Evolutionary conservation across 2,113 vertebrate genomes (phyloP).

Genomic region (Meriones unguiculatus): DNA sequence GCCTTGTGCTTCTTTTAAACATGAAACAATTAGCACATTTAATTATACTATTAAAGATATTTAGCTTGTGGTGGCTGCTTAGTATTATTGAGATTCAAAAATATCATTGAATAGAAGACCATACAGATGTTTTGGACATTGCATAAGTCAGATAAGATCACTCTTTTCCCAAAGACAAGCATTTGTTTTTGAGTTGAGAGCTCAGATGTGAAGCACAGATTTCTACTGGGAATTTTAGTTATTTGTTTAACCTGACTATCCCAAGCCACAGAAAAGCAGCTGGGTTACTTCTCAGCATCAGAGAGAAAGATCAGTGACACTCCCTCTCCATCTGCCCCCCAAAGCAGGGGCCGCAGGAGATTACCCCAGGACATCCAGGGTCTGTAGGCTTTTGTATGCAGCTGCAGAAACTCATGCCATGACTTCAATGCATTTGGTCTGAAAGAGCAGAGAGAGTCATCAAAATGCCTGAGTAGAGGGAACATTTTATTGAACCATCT

Average conservation of each 20-base stretch:
- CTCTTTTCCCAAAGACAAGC: background rate
- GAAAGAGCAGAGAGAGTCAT: slow-evolving; percentile 73
- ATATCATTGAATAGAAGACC: background rate
- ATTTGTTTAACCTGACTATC: slow-evolving; percentile 16
- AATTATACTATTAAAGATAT: slow-evolving; percentile 7
- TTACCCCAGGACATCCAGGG: background rate
- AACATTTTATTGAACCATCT: slow-evolving; percentile 79
- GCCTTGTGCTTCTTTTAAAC: background rate
- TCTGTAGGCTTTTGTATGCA: slow-evolving; percentile 41
- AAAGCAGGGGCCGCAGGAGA: background rate
- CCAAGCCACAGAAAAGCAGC: background rate
- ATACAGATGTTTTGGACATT: background rate
- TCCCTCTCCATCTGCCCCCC: background rate
- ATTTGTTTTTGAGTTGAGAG: slow-evolving; percentile 19
- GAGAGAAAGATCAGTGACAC: background rate
- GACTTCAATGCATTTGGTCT: slow-evolving; percentile 65
- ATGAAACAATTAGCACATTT: background rate
- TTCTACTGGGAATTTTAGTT: slow-evolving; percentile 33
- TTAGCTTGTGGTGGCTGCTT: background rate
- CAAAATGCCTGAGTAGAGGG: slow-evolving; percentile 74
- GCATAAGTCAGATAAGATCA: background rate
- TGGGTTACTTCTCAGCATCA: background rate
- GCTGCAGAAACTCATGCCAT: background rate
- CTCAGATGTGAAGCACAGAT: background rate
- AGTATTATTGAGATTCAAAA: background rate